Percentiles rank a stretch among this genome's conserved stretches.
These are phyloP conservation scores for Drosophila lutescens DNA, from an alignment of 2,888 invertebrate genomes.

Conservation along the genomic window DNA sequence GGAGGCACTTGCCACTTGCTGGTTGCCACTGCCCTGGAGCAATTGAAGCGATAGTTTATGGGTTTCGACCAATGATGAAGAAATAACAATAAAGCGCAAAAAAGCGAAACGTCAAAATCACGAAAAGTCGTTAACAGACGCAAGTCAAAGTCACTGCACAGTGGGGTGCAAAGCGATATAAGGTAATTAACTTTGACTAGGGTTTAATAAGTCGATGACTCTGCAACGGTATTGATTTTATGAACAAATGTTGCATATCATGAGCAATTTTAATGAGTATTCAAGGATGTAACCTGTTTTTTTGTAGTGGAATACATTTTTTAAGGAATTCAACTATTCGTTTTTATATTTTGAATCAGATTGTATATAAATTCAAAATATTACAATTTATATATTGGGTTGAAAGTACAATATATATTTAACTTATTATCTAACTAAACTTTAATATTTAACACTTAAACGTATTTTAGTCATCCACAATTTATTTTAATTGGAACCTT, in stretches of 20 bases:
- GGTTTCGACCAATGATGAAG: slow-evolving; percentile 52
- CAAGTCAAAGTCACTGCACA: slow-evolving; percentile 35
- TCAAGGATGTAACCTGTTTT: rapidly evolving
- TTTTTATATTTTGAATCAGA: too few species aligned
- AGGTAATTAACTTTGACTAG: slow-evolving; percentile 9
- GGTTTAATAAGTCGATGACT: background rate
- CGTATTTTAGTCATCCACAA: too few species aligned
- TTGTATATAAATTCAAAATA: too few species aligned
- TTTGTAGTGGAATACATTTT: too few species aligned
- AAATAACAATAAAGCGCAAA: slow-evolving; percentile 65
- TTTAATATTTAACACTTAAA: too few species aligned
- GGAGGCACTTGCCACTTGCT: slow-evolving; percentile 35
- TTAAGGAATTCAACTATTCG: too few species aligned
- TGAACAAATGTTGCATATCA: too few species aligned
- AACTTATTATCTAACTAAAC: too few species aligned
- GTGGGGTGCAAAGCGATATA: slow-evolving; percentile 17
- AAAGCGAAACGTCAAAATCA: slow-evolving; percentile 54
- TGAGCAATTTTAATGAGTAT: too few species aligned
- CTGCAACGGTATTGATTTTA: background rate
- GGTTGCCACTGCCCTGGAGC: slow-evolving; percentile 34
- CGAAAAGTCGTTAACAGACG: slow-evolving; percentile 49
- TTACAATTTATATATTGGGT: too few species aligned
- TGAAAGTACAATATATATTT: too few species aligned
- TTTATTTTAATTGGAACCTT: too few species aligned
- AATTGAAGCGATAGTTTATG: slow-evolving; percentile 31